phyloP scores from a whole-genome alignment of 1,140 invertebrate species.

The Formica exsecta region DNA sequence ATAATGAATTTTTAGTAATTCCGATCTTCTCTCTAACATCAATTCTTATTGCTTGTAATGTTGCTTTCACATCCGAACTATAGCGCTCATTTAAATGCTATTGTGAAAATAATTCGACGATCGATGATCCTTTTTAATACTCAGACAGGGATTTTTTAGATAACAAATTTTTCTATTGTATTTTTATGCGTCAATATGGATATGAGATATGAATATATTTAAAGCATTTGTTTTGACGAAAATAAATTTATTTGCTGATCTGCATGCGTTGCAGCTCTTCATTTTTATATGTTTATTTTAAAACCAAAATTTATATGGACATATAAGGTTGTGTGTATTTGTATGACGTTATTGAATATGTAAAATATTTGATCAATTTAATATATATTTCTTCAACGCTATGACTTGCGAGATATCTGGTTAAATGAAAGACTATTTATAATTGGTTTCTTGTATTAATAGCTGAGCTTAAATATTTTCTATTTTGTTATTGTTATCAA shows the following conservation, averaged over 20 bases:
- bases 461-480: constrained; percentile 49
- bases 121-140: constrained; percentile 43
- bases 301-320: background rate
- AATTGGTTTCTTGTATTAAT: constrained; percentile 31
- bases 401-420: constrained; percentile 22
- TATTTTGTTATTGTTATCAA: constrained; percentile 54
- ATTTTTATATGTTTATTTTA: constrained; percentile 36
- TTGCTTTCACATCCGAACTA: background rate
- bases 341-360: constrained; percentile 27
- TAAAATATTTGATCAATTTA: constrained; percentile 26
- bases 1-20: constrained; percentile 9
- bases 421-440: constrained; percentile 44
- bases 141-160: constrained; percentile 11
- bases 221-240: background rate
- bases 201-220: background rate
- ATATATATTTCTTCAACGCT: constrained; percentile 36
- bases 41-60: background rate
- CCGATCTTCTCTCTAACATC: background rate
- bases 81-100: background rate
- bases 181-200: constrained; percentile 7
- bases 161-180: constrained; percentile 22
- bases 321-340: constrained; percentile 29
- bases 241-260: constrained; percentile 14
- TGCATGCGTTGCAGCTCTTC: constrained; percentile 9
- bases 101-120: constrained; percentile 34